Evolutionary conservation across 2,888 invertebrate genomes (phyloP).

Genomic region (Lasius fuliginosus): DNA sequence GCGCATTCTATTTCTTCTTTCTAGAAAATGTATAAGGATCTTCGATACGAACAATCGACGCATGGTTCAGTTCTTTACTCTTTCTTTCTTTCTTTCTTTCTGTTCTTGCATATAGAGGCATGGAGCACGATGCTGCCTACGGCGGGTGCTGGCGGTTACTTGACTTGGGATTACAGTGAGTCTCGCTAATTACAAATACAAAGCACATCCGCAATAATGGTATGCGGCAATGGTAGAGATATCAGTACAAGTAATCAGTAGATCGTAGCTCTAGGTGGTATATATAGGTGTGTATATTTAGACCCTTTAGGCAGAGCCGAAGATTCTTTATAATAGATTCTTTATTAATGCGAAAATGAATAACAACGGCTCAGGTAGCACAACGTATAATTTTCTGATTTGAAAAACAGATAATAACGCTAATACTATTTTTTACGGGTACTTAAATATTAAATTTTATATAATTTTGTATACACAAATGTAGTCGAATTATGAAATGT

Average conservation of each 20-base stretch:
- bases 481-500: neutral
- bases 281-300: conserved; percentile 14
- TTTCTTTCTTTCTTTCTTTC: conserved; percentile 79
- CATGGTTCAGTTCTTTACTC: conserved; percentile 80
- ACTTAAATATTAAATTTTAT: neutral
- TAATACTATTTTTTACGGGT: neutral
- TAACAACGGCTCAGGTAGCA: neutral
- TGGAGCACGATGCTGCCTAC: conserved; percentile 86
- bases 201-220: conserved; percentile 60
- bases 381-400: neutral
- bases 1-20: neutral
- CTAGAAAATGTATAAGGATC: conserved; percentile 22
- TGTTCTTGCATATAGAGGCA: conserved; percentile 83
- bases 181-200: conserved; percentile 76
- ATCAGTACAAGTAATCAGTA: conserved; percentile 67
- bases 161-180: conserved; percentile 85
- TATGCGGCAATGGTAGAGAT: conserved; percentile 62
- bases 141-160: conserved; percentile 85
- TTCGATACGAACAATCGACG: conserved; percentile 47
- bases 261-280: conserved; percentile 63
- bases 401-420: neutral
- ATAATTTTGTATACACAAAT: neutral
- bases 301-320: conserved; percentile 1
- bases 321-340: too few relatives aligned
- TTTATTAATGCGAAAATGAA: conserved; percentile 26